phyloP scores from a whole-genome alignment of 2,797 vertebrate genomes.

The Pogonophryne albipinna region DNA sequence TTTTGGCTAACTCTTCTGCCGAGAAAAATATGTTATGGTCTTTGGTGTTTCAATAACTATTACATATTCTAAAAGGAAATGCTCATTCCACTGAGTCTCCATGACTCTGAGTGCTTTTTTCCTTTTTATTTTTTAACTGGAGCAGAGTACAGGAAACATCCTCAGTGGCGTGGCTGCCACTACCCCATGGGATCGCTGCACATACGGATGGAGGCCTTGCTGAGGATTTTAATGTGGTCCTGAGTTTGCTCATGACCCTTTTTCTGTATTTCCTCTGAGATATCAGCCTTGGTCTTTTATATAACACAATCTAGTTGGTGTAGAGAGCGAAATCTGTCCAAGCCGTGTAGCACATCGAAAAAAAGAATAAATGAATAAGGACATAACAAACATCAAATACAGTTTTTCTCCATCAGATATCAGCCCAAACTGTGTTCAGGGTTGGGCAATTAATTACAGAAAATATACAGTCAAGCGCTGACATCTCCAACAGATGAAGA shows the following conservation, averaged over 20 bases:
- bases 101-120: constrained; percentile 42
- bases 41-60: constrained; percentile 43
- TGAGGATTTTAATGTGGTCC: constrained; percentile 39
- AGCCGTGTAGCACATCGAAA: background rate
- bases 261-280: constrained; percentile 41
- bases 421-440: too few species aligned
- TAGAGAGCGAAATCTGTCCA: background rate
- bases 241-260: constrained; percentile 38
- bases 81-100: background rate
- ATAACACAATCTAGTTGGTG: constrained; percentile 18
- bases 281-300: constrained; percentile 24
- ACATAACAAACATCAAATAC: background rate
- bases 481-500: background rate
- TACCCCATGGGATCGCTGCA: constrained; percentile 19
- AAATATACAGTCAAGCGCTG: constrained; percentile 6
- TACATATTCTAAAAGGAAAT: constrained; percentile 14
- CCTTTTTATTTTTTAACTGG: constrained; percentile 39
- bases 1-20: constrained; percentile 35
- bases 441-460: background rate
- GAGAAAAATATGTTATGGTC: constrained; percentile 24
- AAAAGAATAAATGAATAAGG: background rate
- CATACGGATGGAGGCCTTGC: constrained; percentile 39
- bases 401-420: background rate
- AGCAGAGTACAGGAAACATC: constrained; percentile 45
- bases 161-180: constrained; percentile 33